phyloP scores from a whole-genome alignment of 2,797 vertebrate species.

The Siniperca obscura region DNA sequence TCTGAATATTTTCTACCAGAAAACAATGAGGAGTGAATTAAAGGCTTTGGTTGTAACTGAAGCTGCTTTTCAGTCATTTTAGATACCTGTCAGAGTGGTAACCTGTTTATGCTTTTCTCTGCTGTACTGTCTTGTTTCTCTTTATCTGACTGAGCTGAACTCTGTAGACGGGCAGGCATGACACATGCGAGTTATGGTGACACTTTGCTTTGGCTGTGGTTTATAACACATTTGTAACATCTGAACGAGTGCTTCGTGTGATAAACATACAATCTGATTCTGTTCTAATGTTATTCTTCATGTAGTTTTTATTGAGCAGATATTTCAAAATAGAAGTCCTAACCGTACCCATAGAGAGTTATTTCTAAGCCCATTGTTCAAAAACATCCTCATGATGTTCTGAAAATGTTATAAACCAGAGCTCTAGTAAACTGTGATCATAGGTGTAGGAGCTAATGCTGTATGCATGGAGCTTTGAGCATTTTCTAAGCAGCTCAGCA shows the following conservation, averaged over 20 bases:
- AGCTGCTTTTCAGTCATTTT: conserved; percentile 39
- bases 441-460: conserved; percentile 31
- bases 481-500: conserved; percentile 3
- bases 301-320: background rate
- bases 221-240: conserved; percentile 36
- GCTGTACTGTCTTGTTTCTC: conserved; percentile 47
- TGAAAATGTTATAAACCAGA: conserved; percentile 43
- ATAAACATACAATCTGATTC: conserved; percentile 4
- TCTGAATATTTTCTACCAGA: background rate
- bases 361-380: background rate
- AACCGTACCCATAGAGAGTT: background rate
- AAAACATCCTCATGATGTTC: background rate
- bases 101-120: conserved; percentile 40
- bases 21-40: conserved; percentile 2
- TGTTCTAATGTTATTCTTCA: background rate
- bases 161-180: conserved; percentile 35
- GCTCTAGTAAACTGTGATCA: conserved; percentile 27
- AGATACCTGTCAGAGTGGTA: background rate
- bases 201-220: conserved; percentile 50
- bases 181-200: conserved; percentile 6
- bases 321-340: conserved; percentile 36
- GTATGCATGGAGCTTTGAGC: conserved; percentile 44
- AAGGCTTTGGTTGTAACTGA: conserved; percentile 29
- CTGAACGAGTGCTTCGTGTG: conserved; percentile 1
- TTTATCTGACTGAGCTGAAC: conserved; percentile 44